Evolutionary conservation across 2,113 vertebrate genomes (phyloP), one percentile per base, ranked within the genome.

Genomic region (Lepus timidus): DNA sequence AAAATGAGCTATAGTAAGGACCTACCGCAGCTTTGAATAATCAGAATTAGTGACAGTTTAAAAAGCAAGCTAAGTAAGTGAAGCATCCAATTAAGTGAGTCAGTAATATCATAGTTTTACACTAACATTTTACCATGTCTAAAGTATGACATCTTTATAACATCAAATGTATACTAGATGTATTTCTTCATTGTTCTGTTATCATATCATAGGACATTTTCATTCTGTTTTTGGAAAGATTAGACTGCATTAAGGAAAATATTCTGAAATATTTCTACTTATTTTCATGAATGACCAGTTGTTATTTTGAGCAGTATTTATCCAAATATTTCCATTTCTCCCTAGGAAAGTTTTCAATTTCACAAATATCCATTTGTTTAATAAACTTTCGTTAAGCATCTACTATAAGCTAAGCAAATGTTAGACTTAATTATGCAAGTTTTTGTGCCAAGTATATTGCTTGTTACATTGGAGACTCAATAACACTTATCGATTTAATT

Each of bases 271-370:
- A 58, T 70, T 74, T 86, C 29, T 83, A 75, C 33, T 27, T 68
- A 61, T 62, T 70, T 76, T 86, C 39, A 71, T 31, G 13, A 82
- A 52, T 49, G 29, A 31, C 51, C 55, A 22, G 11, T 13, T 85
- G 27, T 80, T 76, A 79, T 86, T 92, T 83, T 71, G 67, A 71
- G 51, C 17, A 76, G 36, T 81, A 75, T 83, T 95, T 68, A 84
- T 6, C 22, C 25, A 95, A 23, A 86, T 76, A 27, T 88, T 85
- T 82, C 33, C 17, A 55, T 16, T 79, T 85, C 58, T 87, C 71
- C 20, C 49, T 76, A 62, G 12, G 7, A 62, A 74, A 7, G 27
- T 78, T 90, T 83, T 87, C 36, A 64, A 33, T 6, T 79, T 75
- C 73, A 39, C 74, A 90, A 90, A 64, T 86, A 64, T n/a, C n/a